Evolutionary conservation across 2,888 invertebrate genomes (phyloP).

Genomic region (Xanthia togata): DNA sequence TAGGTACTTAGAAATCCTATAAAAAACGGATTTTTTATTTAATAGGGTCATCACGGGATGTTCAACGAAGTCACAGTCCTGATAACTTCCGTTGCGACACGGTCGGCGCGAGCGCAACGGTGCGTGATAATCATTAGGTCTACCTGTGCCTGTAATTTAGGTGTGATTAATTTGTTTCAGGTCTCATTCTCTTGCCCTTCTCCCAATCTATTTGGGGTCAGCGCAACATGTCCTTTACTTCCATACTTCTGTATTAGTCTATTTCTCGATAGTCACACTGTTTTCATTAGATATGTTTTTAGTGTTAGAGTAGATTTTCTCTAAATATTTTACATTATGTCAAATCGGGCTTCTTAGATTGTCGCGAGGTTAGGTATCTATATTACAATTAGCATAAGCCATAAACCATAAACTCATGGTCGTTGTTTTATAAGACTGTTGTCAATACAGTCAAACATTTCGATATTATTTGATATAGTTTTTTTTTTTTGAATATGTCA

Average conservation of each 20-base stretch:
- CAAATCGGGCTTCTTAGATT: too few relatives aligned
- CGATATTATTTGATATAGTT: not conserved
- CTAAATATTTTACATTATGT: not conserved
- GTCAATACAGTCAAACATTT: not conserved
- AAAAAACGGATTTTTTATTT: conserved; percentile 56
- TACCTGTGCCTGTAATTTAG: conserved; percentile 74
- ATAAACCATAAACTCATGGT: not conserved
- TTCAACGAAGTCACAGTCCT: conserved; percentile 77
- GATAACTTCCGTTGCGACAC: conserved; percentile 81
- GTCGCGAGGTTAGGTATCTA: not conserved
- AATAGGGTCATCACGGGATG: conserved; percentile 71
- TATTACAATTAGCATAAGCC: not conserved
- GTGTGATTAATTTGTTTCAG: conserved; percentile 65
- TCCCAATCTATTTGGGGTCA: too few relatives aligned
- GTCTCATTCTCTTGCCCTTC: not conserved
- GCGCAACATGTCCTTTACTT: not conserved
- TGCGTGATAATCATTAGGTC: conserved; percentile 77
- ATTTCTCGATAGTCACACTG: not conserved
- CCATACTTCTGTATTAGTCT: not conserved
- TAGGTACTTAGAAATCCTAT: conserved; percentile 18
- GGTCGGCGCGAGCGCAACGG: conserved; percentile 79
- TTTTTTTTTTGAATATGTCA: not conserved
- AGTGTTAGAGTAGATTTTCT: not conserved
- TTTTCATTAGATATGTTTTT: not conserved
- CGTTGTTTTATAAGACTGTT: not conserved